Percentiles rank a stretch among this genome's conserved stretches.
Evolutionary conservation across 2,888 invertebrate genomes (phyloP).

Genomic region (Bugula neritina): DNA sequence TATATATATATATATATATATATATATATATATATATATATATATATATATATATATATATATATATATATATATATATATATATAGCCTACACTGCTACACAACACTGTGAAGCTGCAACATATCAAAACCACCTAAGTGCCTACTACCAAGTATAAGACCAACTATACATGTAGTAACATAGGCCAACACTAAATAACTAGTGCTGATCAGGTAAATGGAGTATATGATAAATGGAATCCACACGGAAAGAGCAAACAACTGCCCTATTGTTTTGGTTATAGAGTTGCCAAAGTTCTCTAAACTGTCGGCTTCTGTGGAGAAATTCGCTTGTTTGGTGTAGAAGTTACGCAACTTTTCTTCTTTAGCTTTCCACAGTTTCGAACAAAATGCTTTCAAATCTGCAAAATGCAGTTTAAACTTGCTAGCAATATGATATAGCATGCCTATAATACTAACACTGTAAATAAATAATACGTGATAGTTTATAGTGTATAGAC

Average conservation of each 20-base stretch:
- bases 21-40: too few relatives aligned
- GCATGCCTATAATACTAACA: too few relatives aligned
- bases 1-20: too few relatives aligned
- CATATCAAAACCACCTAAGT: neutral
- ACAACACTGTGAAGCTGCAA: too few relatives aligned
- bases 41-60: too few relatives aligned
- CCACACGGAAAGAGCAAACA: neutral
- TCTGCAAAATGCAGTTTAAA: too few relatives aligned
- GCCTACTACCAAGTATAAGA: neutral
- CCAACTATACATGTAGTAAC: neutral
- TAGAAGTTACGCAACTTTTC: slow-evolving; percentile 40
- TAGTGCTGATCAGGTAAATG: neutral
- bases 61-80: too few relatives aligned
- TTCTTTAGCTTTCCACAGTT: slow-evolving; percentile 53
- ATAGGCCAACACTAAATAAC: neutral
- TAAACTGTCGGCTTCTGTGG: neutral
- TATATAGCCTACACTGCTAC: too few relatives aligned
- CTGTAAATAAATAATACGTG: too few relatives aligned
- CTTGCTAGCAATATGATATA: too few relatives aligned
- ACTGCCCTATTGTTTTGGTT: neutral
- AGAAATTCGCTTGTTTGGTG: slow-evolving; percentile 31
- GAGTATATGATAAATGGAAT: slow-evolving; percentile 3
- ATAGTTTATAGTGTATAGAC: too few relatives aligned
- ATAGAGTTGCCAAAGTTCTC: neutral
- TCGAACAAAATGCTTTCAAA: slow-evolving; percentile 25